Evolutionary conservation across 2,113 vertebrate species (phyloP), one percentile per base, ranked within the genome.

Genomic region (Poeciliopsis occidentalis): DNA sequence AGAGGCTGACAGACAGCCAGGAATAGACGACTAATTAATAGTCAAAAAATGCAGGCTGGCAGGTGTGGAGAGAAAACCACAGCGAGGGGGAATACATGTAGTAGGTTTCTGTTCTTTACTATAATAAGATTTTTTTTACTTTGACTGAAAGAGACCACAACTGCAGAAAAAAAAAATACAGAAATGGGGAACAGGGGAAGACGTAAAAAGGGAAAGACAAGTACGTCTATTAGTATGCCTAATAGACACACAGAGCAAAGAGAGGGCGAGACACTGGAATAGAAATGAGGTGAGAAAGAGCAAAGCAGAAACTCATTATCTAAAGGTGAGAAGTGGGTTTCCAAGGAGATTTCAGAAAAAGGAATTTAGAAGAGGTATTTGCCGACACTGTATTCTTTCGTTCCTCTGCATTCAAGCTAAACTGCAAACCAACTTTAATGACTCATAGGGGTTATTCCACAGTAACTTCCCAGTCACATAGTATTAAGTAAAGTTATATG

Each of bases 1-100:
- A 63, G 66, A 76, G 80, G 67, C 62, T 85, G 87, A 89, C 76
- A 88, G 85, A 90, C 86, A 81, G 91, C 68, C 84, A 80, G 64
- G 67, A 87, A 91, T 88, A 90, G 76, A 85, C 74, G 76, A 75
- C 72, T 87, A 90, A 92, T 92, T 91, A 89, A 91, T 89, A 85
- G 82, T 87, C 88, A 84, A 80, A 91, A 91, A 89, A 73, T 88
- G 88, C 91, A 88, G 88, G 78, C 37, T 77, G 76, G 69, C 73
- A 87, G 83, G 82, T 88, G 80, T 77, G 70, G 57, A 83, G 67
- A 80, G 70, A 78, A 79, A 76, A 60, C 41, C 69, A 79, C 81
- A 81, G 77, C 34, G 57, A 74, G 76, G 63, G 67, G 72, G 67
- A 30, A 69, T 67, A 72, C 69, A 65, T 6, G 63, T 32, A 63